Base-by-base conservation (phyloP, 1,140 invertebrate species). In the Bombus haemorrhoidalis region DNA sequence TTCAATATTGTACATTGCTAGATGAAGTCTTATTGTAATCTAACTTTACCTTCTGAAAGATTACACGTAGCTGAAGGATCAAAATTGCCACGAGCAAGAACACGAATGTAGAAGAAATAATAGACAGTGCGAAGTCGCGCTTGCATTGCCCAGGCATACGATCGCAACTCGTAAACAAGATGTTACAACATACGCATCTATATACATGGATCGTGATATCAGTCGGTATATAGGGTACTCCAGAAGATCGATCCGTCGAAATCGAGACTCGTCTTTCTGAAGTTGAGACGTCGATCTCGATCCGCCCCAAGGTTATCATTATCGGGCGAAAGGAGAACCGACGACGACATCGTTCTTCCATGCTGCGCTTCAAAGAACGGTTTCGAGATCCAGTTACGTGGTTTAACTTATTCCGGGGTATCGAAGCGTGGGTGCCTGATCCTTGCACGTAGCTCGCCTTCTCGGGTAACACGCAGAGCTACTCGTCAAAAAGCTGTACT, bases 391-490 rank as follows among this genome's bases (percentile, higher is more conserved):
- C 83, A 80, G 83, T 85, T 85, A 85, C 83, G 77, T 39, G 83
- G 83, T 79, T 85, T 79, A 80, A 85, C 76, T 80, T 72, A 80
- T 85, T 85, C 68, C 66, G 83, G 72, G 64, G 83, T 85, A 85
- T 77, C 64, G 77, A 85, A 80, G 83, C 83, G 77, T 85, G 83
- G 77, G 57, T 41, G 83, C 18, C 81, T 69, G 59, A 77, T 69
- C 43, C 73, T 32, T 43, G n/a, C 39, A 28, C 43, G 28, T 71
- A 64, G 57, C 68, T 22, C 39, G 22, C 37, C 74, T 57, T 79
- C 75, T 47, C 82, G 3, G 43, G 74, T 84, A 79, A 84, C 66
- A 84, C 66, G 53, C 66, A 39, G n/a, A 69, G 82, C 64, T 68
- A 78, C 74, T 78, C 73, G 59, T 71, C 62, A 37, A 41, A 41